These are phyloP conservation scores for Zaprionus capensis DNA, from an alignment of 1,140 invertebrate species.

Conservation along the genomic window DNA sequence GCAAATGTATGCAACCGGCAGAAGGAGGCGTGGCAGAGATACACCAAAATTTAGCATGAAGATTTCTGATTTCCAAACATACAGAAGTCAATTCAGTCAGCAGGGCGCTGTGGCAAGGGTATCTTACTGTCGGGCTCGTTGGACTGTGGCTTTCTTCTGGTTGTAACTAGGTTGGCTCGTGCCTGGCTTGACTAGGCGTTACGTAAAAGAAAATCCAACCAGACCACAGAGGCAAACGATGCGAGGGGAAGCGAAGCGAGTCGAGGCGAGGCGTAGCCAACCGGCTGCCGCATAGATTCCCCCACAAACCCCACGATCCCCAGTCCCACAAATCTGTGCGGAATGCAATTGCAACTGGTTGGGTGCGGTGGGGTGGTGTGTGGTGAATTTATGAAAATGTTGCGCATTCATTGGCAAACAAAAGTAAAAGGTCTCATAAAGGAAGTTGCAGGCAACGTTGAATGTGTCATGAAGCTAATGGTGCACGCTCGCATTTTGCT, in stretches of 20 bases:
- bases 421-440: constrained; percentile 52
- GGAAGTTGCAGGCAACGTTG: constrained; percentile 31
- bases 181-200: constrained; percentile 55
- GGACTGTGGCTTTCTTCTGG: too few relatives aligned
- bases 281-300: constrained; percentile 34
- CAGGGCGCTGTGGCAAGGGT: too few relatives aligned
- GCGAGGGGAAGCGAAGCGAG: constrained; percentile 8
- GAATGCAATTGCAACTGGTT: constrained; percentile 66
- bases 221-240: constrained; percentile 22
- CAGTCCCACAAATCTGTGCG: constrained; percentile 15
- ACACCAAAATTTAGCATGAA: too few relatives aligned
- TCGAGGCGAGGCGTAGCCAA: constrained; percentile 15
- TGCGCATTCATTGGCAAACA: constrained; percentile 59
- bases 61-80: too few relatives aligned
- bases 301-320: background rate
- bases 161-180: constrained; percentile 71
- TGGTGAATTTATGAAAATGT: constrained; percentile 38
- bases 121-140: too few relatives aligned
- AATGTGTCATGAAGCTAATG: constrained; percentile 34
- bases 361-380: constrained; percentile 23
- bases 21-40: too few relatives aligned
- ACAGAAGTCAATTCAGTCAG: too few relatives aligned
- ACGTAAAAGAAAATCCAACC: constrained; percentile 74
- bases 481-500: background rate
- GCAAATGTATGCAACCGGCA: too few relatives aligned